These are phyloP conservation scores for Sceliomorpha sp. DNA, from an alignment of 2,888 invertebrate genomes.

Conservation along the genomic window DNA sequence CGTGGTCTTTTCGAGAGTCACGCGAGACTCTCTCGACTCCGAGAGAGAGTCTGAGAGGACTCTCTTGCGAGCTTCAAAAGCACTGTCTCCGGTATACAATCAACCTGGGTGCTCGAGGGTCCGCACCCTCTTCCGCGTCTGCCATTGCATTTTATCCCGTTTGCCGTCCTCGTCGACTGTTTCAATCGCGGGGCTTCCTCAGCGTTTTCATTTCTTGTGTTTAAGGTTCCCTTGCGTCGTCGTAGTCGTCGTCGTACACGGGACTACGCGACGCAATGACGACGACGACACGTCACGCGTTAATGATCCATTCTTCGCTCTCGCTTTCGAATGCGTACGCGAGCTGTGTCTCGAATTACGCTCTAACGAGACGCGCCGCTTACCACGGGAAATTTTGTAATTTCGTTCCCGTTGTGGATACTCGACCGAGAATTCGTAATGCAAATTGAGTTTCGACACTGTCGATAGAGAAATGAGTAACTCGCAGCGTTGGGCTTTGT, in stretches of 20 bases:
- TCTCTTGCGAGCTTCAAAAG: conserved; percentile 51
- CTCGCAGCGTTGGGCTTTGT: too few relatives aligned
- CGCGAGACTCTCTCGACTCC: conserved; percentile 51
- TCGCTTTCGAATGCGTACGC: conserved; percentile 30
- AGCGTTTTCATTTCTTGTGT: conserved; percentile 43
- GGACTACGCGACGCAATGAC: conserved; percentile 11
- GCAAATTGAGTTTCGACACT: conserved; percentile 21
- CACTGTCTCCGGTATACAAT: conserved; percentile 57
- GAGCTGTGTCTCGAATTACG: conserved; percentile 29
- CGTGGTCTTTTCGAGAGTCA: conserved; percentile 50
- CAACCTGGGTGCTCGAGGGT: conserved; percentile 50
- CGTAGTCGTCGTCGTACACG: too few relatives aligned
- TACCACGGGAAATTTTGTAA: conserved; percentile 37
- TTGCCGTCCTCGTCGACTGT: conserved; percentile 33
- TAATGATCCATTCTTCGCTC: conserved; percentile 54
- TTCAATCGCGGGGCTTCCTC: conserved; percentile 33
- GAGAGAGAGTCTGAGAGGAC: conserved; percentile 54
- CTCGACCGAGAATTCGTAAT: conserved; percentile 7
- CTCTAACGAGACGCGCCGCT: conserved; percentile 33
- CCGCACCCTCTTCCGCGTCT: conserved; percentile 37
- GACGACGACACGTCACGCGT: conserved; percentile 29
- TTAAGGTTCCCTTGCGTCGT: conserved; percentile 19
- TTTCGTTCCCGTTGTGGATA: conserved; percentile 24
- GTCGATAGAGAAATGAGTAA: too few relatives aligned
- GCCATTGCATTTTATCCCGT: conserved; percentile 40